These are phyloP conservation scores for Leuctra nigra DNA, from an alignment of 2,888 invertebrate species.

Conservation along the genomic window DNA sequence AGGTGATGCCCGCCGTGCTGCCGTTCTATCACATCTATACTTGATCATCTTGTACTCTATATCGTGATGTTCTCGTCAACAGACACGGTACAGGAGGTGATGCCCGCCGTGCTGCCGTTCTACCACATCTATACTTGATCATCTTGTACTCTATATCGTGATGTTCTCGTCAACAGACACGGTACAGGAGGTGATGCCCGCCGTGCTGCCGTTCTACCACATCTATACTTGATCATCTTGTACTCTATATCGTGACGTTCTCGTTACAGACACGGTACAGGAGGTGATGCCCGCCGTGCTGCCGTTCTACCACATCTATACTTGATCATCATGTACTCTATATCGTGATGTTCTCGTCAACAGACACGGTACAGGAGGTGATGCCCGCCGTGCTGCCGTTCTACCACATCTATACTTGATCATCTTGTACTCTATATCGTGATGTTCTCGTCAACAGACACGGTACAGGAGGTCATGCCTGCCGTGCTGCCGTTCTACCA, in stretches of 20 bases:
- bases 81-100: constrained; percentile 41
- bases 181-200: constrained; percentile 49
- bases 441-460: no score
- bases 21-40: constrained; percentile 84
- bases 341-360: no score
- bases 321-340: no score
- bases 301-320: constrained; percentile 81
- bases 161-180: no score
- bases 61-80: no score
- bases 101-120: constrained; percentile 69
- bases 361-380: constrained; percentile 40
- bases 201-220: constrained; percentile 77
- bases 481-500: constrained; percentile 78
- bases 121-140: constrained; percentile 86
- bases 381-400: constrained; percentile 68
- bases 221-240: no score
- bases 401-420: constrained; percentile 82
- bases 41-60: no score
- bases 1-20: constrained; percentile 59
- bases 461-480: constrained; percentile 48
- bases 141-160: no score
- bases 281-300: constrained; percentile 62
- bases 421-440: no score
- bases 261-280: constrained; percentile 41
- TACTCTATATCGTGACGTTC: no score